Percentiles rank a stretch among this genome's conserved stretches.
Evolutionary conservation across 1,140 invertebrate species (phyloP).

Genomic region (Drosophila sp.): DNA sequence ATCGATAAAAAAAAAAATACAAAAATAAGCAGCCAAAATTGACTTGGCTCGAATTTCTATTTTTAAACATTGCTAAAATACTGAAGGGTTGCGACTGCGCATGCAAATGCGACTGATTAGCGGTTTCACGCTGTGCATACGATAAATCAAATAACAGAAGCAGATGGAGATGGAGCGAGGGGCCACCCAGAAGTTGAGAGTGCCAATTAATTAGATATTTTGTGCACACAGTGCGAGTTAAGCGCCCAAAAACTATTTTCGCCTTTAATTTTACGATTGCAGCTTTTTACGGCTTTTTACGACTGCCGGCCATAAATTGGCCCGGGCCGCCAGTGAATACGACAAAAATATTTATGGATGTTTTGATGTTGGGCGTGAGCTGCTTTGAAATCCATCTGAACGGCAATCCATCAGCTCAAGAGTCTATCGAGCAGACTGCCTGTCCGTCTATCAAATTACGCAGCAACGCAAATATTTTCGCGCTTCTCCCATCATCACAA

Average conservation of each 20-base stretch:
- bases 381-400: constrained; percentile 67
- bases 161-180: constrained; percentile 20
- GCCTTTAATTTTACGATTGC: constrained; percentile 68
- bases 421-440: constrained; percentile 4
- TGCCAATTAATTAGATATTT: constrained; percentile 78
- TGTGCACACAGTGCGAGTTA: constrained; percentile 61
- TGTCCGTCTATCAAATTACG: constrained; percentile 58
- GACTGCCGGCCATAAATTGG: constrained; percentile 72
- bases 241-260: constrained; percentile 74
- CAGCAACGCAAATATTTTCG: constrained; percentile 65
- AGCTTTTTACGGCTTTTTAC: constrained; percentile 75
- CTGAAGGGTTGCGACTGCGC: constrained; percentile 36
- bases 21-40: constrained; percentile 1
- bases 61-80: constrained; percentile 65
- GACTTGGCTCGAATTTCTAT: constrained; percentile 29
- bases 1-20: constrained; percentile 13
- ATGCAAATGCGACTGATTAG: constrained; percentile 77
- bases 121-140: constrained; percentile 58
- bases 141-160: constrained; percentile 67
- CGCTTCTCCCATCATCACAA: constrained; percentile 40
- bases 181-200: constrained; percentile 69
- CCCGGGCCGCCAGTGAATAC: constrained; percentile 47
- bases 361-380: constrained; percentile 69
- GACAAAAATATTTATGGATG: constrained; percentile 83
- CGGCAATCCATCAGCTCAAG: constrained; percentile 15